A percentile compares a stretch with the other conserved stretches of the same genome.
Conservation (phyloP, 2,113 vertebrate genomes). For the Ariopsis seemanni region DNA sequence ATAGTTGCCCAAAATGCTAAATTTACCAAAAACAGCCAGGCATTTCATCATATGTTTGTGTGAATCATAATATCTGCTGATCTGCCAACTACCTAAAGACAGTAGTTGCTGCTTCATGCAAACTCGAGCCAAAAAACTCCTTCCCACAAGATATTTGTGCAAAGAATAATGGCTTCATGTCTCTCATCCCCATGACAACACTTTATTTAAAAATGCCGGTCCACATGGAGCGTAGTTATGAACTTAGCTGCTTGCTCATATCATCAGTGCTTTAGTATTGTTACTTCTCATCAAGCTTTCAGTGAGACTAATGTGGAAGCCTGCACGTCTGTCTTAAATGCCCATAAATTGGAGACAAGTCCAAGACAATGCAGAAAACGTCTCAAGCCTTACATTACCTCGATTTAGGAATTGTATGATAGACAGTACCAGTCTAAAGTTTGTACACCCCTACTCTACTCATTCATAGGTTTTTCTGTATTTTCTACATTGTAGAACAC, state of each 20-base stretch:
- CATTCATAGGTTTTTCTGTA: too few relatives aligned
- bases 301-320: too few relatives aligned
- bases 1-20: neutral
- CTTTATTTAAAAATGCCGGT: neutral
- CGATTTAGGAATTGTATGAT: neutral
- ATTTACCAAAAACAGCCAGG: neutral
- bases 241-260: neutral
- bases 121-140: neutral
- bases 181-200: neutral
- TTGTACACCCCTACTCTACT: too few relatives aligned
- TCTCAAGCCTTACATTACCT: neutral
- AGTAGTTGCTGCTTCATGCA: constrained; percentile 11
- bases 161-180: neutral
- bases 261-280: neutral
- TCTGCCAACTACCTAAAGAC: neutral
- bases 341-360: neutral
- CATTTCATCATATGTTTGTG: neutral
- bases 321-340: neutral
- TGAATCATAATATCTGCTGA: neutral
- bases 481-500: too few relatives aligned
- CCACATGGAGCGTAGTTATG: neutral
- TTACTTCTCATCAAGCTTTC: neutral
- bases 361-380: neutral
- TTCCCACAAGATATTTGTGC: neutral
- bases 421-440: neutral